Base-by-base conservation (phyloP, 2,797 vertebrate genomes). In the Cyprinella venusta region DNA sequence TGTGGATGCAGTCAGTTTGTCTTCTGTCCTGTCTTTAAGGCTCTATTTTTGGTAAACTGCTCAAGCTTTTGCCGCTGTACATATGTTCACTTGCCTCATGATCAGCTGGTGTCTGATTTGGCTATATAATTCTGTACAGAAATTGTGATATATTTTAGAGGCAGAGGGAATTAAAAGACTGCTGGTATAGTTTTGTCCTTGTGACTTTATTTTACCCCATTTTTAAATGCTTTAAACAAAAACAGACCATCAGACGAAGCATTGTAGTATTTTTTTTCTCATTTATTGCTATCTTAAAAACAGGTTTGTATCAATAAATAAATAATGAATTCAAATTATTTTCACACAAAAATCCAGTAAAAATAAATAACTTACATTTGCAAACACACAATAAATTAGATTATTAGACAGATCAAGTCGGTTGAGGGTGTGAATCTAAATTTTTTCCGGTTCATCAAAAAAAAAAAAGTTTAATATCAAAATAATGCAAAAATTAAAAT, bases 71-170 rank as follows among this genome's bases (percentile, higher is more conserved):
- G 63, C 80, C 72, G 77, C 86, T 89, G 87, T 87, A 85, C 68
- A 80, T 87, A 78, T 76, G 65, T 78, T 76, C 67, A 80, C 63
- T 42, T 68, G 72, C 79, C 84, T 81, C 80, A 78, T 69, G 75
- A 87, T 90, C 89, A 90, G 90, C 88, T 86, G 87, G 89, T 76
- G 80, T 86, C 89, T 91, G 90, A 91, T 87, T 85, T 89, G 83
- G 81, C 87, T 88, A 86, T 79, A 89, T 69, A 83, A 86, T 64
- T 10, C 88, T 94, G 92, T 94, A 94, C 91, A 94, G 91, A 95
- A 93, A 94, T 92, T 87, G 88, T 91, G 82, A 88, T 93, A 88
- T 95, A 94, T 94, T 95, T 94, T 95, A 91, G 90, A 91, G 75
- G 54, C 52, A 40, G 91, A 91, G 65, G 30, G 65, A 87, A 90